A percentile compares a stretch with the other conserved stretches of the same genome.
phyloP scores from a whole-genome alignment of 2,113 vertebrate genomes.

The Xiphophorus hellerii region DNA sequence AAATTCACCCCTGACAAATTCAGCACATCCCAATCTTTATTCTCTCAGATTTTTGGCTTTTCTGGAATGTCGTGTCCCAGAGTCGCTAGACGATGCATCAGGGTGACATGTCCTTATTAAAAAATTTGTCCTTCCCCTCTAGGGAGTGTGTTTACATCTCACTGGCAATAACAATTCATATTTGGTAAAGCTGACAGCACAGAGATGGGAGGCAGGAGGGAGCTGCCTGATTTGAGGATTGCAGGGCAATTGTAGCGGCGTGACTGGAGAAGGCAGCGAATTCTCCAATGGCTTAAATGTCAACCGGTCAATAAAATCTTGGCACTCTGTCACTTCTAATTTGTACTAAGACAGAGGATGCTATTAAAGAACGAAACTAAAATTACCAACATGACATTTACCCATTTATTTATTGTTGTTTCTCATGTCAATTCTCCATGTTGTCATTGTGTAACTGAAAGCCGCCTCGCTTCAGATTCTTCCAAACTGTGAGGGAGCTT shows the following conservation, averaged over 20 bases:
- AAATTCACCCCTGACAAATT: not conserved
- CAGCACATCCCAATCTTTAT: not conserved
- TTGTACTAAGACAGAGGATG: constrained; percentile 71
- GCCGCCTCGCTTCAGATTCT: constrained; percentile 30
- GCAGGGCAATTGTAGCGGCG: constrained; percentile 45
- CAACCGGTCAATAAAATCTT: constrained; percentile 76
- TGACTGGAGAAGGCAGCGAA: constrained; percentile 62
- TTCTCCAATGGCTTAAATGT: constrained; percentile 75
- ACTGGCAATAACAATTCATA: constrained; percentile 38
- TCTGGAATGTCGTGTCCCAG: not conserved
- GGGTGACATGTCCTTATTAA: constrained; percentile 50
- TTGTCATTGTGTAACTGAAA: constrained; percentile 27
- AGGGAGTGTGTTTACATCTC: constrained; percentile 36
- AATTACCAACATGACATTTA: constrained; percentile 74
- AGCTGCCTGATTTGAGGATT: constrained; percentile 46
- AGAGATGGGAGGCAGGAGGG: not conserved
- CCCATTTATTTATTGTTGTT: constrained; percentile 63
- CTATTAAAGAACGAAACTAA: constrained; percentile 71
- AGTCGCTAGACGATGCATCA: constrained; percentile 31
- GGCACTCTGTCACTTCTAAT: constrained; percentile 70
- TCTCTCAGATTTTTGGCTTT: not conserved
- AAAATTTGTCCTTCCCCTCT: constrained; percentile 58
- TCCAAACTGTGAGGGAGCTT: constrained; percentile 12
- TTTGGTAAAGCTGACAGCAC: constrained; percentile 50
- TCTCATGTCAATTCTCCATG: constrained; percentile 44